phyloP scores from a whole-genome alignment of 2,113 vertebrate species.

The Caranx melampygus region DNA sequence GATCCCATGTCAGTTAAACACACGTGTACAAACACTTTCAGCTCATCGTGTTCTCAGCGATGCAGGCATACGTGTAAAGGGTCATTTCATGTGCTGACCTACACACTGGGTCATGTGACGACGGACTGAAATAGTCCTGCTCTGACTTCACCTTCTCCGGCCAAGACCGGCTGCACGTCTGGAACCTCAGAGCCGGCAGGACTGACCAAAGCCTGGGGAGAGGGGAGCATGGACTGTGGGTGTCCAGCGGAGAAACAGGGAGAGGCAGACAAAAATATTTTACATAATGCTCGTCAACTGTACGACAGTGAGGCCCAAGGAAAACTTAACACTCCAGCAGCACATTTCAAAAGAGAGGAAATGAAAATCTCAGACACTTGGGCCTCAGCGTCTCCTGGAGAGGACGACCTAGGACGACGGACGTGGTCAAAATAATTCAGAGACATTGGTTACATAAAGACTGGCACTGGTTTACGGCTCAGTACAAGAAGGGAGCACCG shows the following conservation, averaged over 20 bases:
- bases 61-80: neutral
- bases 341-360: neutral
- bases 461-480: too few relatives aligned
- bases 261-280: slow-evolving; percentile 8
- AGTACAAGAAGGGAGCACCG: too few relatives aligned
- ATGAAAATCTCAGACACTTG: neutral
- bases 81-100: slow-evolving; percentile 30
- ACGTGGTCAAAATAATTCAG: too few relatives aligned
- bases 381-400: too few relatives aligned
- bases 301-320: neutral
- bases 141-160: slow-evolving; percentile 43
- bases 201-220: slow-evolving; percentile 24
- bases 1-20: slow-evolving; percentile 30
- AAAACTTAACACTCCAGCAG: neutral
- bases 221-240: slow-evolving; percentile 13
- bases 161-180: slow-evolving; percentile 40
- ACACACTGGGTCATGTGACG: neutral
- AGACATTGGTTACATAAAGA: too few relatives aligned
- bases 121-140: slow-evolving; percentile 12
- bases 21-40: neutral
- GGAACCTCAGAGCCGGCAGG: slow-evolving; percentile 26
- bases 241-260: slow-evolving; percentile 16
- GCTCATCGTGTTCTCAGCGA: slow-evolving; percentile 17
- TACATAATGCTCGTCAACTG: neutral
- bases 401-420: too few relatives aligned